Evolutionary conservation across 1,140 invertebrate genomes (phyloP).

Genomic region (Agrilus planipennis): DNA sequence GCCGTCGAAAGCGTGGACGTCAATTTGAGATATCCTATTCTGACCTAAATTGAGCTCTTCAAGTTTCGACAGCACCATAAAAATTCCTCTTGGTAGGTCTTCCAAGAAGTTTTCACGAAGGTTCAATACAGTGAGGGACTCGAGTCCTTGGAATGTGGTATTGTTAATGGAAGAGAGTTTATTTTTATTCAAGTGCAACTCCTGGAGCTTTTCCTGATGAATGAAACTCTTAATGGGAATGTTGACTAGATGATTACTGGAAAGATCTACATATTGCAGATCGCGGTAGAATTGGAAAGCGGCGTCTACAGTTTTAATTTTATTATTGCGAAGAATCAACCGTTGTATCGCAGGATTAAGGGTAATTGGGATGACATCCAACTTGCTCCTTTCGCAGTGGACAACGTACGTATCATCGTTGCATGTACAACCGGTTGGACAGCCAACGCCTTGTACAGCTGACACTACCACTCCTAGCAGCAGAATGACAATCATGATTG

Average conservation of each 20-base stretch:
- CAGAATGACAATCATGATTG: slow-evolving; percentile 21
- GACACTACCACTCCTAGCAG: slow-evolving; percentile 32
- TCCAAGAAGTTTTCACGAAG: slow-evolving; percentile 72
- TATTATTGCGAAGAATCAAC: slow-evolving; percentile 70
- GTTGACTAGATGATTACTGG: slow-evolving; percentile 68
- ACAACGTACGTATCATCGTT: slow-evolving; percentile 83
- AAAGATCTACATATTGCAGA: slow-evolving; percentile 70
- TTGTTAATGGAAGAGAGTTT: slow-evolving; percentile 69
- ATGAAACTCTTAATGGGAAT: slow-evolving; percentile 66
- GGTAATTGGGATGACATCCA: slow-evolving; percentile 82
- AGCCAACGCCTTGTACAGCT: slow-evolving; percentile 36
- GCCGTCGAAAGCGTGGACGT: slow-evolving; percentile 65
- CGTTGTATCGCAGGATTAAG: slow-evolving; percentile 80
- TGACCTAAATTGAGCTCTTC: slow-evolving; percentile 78
- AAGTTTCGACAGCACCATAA: slow-evolving; percentile 59
- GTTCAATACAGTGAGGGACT: slow-evolving; percentile 64
- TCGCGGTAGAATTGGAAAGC: slow-evolving; percentile 80
- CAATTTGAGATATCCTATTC: slow-evolving; percentile 72
- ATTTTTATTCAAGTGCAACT: slow-evolving; percentile 73
- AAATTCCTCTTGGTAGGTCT: slow-evolving; percentile 61
- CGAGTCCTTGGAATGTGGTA: slow-evolving; percentile 66
- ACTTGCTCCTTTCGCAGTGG: slow-evolving; percentile 66
- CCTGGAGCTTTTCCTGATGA: slow-evolving; percentile 65
- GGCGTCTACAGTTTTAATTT: slow-evolving; percentile 74
- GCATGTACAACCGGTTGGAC: slow-evolving; percentile 69